phyloP scores from a whole-genome alignment of 1,140 invertebrate species.

The Drosophila teissieri region DNA sequence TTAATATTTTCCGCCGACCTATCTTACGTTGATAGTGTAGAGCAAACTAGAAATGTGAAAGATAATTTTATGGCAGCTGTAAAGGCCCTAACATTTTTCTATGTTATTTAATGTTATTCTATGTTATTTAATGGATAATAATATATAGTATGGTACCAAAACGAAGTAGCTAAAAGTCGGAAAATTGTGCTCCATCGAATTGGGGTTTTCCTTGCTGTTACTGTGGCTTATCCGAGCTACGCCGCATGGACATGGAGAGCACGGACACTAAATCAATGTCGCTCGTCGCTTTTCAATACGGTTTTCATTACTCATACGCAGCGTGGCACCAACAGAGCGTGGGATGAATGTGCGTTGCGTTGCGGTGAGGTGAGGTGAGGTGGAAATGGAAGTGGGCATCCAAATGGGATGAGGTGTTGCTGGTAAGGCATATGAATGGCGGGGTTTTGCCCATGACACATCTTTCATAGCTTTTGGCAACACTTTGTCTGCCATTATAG shows the following conservation, averaged over 20 bases:
- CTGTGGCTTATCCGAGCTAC: constrained; percentile 27
- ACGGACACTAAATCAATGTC: constrained; percentile 78
- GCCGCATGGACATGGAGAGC: constrained; percentile 37
- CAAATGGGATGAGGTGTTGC: background rate
- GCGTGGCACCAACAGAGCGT: constrained; percentile 48
- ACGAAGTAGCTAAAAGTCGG: background rate
- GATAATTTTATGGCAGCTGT: too few relatives aligned
- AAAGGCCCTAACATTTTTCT: too few relatives aligned
- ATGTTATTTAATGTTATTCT: too few relatives aligned
- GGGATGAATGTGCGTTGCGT: constrained; percentile 44
- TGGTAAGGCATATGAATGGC: constrained; percentile 6
- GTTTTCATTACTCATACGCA: constrained; percentile 73
- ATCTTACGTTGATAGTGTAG: background rate
- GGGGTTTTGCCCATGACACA: constrained; percentile 57
- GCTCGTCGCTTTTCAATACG: constrained; percentile 65
- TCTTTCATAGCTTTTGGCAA: constrained; percentile 37
- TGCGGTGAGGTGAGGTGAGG: too few relatives aligned
- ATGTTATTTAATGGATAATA: too few relatives aligned
- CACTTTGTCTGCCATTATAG: constrained; percentile 55
- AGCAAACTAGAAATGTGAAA: background rate
- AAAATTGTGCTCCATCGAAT: constrained; percentile 13
- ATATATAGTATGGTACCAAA: background rate
- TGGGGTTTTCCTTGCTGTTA: constrained; percentile 1
- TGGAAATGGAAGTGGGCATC: background rate
- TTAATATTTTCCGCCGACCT: constrained; percentile 8